Percentiles rank a stretch among this genome's conserved stretches.
Conservation (phyloP, 2,888 invertebrate genomes). For the Amphimallon solstitiale region DNA sequence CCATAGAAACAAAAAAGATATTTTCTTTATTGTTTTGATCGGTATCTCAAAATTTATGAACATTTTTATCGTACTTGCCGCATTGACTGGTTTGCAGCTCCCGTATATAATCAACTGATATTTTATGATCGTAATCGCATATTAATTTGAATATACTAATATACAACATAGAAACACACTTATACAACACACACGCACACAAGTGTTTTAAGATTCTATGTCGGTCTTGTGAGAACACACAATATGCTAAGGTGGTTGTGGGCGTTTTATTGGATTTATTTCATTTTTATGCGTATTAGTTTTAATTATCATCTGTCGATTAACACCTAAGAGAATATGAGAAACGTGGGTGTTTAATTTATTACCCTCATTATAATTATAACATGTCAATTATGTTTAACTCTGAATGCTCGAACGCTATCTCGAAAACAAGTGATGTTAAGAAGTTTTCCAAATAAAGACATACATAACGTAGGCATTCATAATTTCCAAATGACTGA, state of each 20-base stretch:
- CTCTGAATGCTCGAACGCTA: neutral
- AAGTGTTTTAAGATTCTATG: neutral
- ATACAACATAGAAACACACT: too few relatives aligned
- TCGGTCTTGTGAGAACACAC: neutral
- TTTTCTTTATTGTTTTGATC: slow-evolving; percentile 27
- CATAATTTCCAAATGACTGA: too few relatives aligned
- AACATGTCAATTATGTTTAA: slow-evolving; percentile 13
- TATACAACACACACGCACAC: neutral
- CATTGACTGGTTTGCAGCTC: slow-evolving; percentile 34
- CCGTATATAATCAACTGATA: slow-evolving; percentile 34
- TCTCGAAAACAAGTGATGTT: neutral
- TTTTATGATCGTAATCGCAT: slow-evolving; percentile 32
- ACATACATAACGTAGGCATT: too few relatives aligned
- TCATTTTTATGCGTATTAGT: slow-evolving; percentile 32
- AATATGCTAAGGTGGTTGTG: neutral
- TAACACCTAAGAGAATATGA: neutral
- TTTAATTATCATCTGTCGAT: slow-evolving; percentile 16
- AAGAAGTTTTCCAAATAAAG: slow-evolving; percentile 8
- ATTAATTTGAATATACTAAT: slow-evolving; percentile 29
- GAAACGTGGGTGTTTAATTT: slow-evolving; percentile 11
- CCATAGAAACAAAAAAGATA: slow-evolving; percentile 4
- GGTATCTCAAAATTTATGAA: slow-evolving; percentile 36
- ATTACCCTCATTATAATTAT: slow-evolving; percentile 20
- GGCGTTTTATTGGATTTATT: slow-evolving; percentile 26
- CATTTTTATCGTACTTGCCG: slow-evolving; percentile 31